Evolutionary conservation across 2,113 vertebrate species (phyloP), one percentile per base, ranked within the genome.

Genomic region (Stegastes partitus): DNA sequence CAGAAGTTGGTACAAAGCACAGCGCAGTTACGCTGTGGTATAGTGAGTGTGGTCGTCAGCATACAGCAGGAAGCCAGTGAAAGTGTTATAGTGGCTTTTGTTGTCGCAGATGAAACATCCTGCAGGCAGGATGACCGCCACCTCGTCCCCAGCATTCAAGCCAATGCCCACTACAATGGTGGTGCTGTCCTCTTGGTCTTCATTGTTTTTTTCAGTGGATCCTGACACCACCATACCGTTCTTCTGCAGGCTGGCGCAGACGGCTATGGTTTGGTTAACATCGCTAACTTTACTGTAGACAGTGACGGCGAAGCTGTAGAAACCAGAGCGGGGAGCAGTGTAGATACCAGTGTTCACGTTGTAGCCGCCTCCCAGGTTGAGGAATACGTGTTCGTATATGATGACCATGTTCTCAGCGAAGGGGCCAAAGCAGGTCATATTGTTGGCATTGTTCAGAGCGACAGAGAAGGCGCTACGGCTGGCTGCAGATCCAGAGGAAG

Each of bases 391-490:
- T 4, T 72, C 49, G 79, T 93, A 95, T 22, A 50, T 0, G 44
- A 95, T 25, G 1, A 61, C 0, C 3, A 0, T 12, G 5, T 86
- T 56, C 0, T 26, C 45, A 0, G 2, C 8, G 55, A 68, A 57
- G 4, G 92, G 89, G 2, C 90, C 91, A 1, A 62, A 6, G 57
- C 83, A 91, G 14, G 0, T 11, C 11, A 64, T 2, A 1, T 0
- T 0, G 0, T 39, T 15, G 0, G 5, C 21, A 2, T 84, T 57
- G 37, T 81, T 82, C 2, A 95, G 88, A 5, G 93, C 79, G 11
- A 93, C 91, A 0, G 95, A 95, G 86, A 94, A 94, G 81, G 90
- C 93, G 18, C 88, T 93, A 72, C 92, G 91, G 66, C 85, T 92
- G 21, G 82, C 94, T 95, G 87, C 22, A 64, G 54, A 61, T 2